phyloP scores from a whole-genome alignment of 1,140 invertebrate species.

The Caenorhabditis brenneri region DNA sequence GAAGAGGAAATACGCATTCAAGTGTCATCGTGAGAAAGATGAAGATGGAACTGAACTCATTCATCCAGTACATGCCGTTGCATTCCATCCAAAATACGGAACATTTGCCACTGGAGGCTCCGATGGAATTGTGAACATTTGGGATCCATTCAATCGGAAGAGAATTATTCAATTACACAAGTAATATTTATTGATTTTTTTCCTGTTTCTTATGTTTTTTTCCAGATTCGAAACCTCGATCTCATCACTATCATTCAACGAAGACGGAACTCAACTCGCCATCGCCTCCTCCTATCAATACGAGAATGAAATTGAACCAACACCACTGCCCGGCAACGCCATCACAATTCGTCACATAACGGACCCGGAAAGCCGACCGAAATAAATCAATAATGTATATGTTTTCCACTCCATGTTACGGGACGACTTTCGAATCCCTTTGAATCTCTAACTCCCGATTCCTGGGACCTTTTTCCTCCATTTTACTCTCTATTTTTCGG shows the following conservation, averaged over 20 bases:
- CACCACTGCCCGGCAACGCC: constrained; percentile 49
- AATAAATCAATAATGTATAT: not conserved
- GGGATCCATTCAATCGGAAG: constrained; percentile 99
- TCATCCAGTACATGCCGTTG: constrained; percentile 97
- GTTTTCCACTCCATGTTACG: not conserved
- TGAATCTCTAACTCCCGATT: too few species aligned
- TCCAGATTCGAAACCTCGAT: constrained; percentile 89
- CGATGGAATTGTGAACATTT: constrained; percentile 97
- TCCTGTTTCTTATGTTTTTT: too few species aligned
- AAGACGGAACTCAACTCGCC: constrained; percentile 86
- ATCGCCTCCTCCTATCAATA: constrained; percentile 82
- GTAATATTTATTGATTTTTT: constrained; percentile 59
- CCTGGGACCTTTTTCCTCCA: not conserved
- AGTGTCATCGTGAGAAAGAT: constrained; percentile 75
- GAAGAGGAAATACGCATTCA: constrained; percentile 98
- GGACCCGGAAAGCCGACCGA: constrained; percentile 47
- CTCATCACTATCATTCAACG: constrained; percentile 88
- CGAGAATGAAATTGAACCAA: constrained; percentile 40
- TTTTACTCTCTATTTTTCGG: not conserved
- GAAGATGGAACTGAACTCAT: constrained; percentile 84
- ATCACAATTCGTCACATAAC: constrained; percentile 50
- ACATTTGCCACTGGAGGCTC: constrained; percentile 98
- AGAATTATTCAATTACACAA: constrained; percentile 91
- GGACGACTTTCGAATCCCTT: not conserved
- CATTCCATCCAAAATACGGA: constrained; percentile 92